These are phyloP conservation scores for Papilio xuthus DNA, from an alignment of 1,140 invertebrate genomes.

Conservation along the genomic window DNA sequence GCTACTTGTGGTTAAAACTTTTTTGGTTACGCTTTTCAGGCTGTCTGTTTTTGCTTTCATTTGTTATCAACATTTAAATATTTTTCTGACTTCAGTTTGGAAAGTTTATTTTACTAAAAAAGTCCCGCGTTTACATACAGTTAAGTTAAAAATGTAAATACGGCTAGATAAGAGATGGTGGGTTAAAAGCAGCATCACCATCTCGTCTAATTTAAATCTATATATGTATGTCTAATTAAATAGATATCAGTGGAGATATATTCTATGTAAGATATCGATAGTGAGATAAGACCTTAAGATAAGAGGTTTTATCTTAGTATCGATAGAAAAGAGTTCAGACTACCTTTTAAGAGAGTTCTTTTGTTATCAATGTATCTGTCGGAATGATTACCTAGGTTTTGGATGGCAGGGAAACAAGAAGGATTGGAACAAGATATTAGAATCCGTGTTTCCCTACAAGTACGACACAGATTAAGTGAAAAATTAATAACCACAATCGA, in stretches of 20 bases:
- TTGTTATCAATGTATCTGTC: too few species aligned
- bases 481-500: too few species aligned
- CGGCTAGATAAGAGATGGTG: slow-evolving; percentile 6
- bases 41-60: not conserved
- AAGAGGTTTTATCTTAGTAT: not conserved
- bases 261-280: slow-evolving; percentile 3
- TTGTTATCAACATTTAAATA: not conserved
- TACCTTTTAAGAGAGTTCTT: not conserved
- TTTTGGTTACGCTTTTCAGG: not conserved
- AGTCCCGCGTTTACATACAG: not conserved
- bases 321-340: not conserved
- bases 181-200: not conserved
- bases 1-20: too few species aligned
- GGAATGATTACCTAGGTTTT: too few species aligned
- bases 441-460: too few species aligned
- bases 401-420: too few species aligned
- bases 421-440: too few species aligned
- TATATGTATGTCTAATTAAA: slow-evolving; percentile 25
- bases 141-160: slow-evolving; percentile 21
- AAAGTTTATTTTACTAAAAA: not conserved
- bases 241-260: slow-evolving; percentile 3
- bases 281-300: slow-evolving; percentile 9
- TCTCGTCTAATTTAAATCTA: slow-evolving; percentile 23
- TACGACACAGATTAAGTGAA: too few species aligned
- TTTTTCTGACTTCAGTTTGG: slow-evolving; percentile 1